A percentile compares a stretch with the other conserved stretches of the same genome.
phyloP scores from a whole-genome alignment of 2,888 invertebrate species.

The Caenorhabditis sp. region DNA sequence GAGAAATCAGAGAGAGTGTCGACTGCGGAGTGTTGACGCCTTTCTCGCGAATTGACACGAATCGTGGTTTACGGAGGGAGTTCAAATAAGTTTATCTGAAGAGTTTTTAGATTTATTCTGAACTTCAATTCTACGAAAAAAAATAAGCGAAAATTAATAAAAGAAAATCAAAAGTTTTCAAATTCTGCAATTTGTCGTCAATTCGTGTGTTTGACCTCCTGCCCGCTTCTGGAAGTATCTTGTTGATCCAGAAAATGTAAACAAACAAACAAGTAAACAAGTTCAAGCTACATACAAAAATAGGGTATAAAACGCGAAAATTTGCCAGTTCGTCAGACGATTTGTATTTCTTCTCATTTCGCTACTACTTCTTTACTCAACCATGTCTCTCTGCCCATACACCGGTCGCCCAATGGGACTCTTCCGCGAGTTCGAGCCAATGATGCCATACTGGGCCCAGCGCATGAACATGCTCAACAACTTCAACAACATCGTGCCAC shows the following conservation, averaged over 20 bases:
- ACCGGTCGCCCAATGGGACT: slow-evolving; percentile 38
- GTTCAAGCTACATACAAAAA: slow-evolving; percentile 17
- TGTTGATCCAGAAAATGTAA: slow-evolving; percentile 19
- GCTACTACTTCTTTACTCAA: slow-evolving; percentile 18
- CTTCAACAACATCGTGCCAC: slow-evolving; percentile 47
- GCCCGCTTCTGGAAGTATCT: slow-evolving; percentile 13
- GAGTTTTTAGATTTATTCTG: no score
- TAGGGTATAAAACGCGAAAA: slow-evolving; percentile 32
- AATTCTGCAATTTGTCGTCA: slow-evolving; percentile 16
- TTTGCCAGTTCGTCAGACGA: slow-evolving; percentile 24
- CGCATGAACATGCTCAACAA: slow-evolving; percentile 31
- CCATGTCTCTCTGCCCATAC: slow-evolving; percentile 59
- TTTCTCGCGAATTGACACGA: slow-evolving; percentile 7
- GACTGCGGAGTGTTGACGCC: slow-evolving; percentile 12
- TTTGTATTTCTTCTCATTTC: slow-evolving; percentile 6
- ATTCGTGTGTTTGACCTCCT: slow-evolving; percentile 16
- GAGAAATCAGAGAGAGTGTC: slow-evolving; percentile 28
- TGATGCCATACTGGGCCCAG: slow-evolving; percentile 44
- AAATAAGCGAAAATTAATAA: not conserved
- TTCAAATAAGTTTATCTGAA: not conserved
- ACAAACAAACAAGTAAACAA: slow-evolving; percentile 39
- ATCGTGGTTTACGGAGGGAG: slow-evolving; percentile 1
- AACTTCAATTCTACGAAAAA: not conserved
- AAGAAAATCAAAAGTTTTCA: not conserved
- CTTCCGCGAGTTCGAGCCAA: slow-evolving; percentile 29